Conservation (phyloP, 2,888 invertebrate genomes). For the Neoscelio sp. region DNA sequence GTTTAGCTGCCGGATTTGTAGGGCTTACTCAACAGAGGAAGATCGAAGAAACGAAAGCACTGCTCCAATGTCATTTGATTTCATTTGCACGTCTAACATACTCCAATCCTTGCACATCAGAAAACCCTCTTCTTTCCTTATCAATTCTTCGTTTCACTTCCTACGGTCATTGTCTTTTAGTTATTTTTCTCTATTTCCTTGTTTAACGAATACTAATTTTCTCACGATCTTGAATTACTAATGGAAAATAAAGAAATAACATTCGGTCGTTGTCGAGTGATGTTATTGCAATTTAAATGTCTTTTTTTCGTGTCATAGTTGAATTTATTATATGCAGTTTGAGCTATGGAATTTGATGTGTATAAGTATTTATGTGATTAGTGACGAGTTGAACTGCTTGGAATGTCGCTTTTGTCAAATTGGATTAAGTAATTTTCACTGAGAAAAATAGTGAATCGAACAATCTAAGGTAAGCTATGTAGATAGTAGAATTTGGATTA, state of each 20-base stretch:
- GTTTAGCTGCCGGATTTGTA: constrained; percentile 67
- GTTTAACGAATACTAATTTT: constrained; percentile 5
- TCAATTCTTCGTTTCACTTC: constrained; percentile 11
- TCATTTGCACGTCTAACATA: constrained; percentile 63
- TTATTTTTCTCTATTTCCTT: constrained; percentile 30
- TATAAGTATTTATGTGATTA: constrained; percentile 42
- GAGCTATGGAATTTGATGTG: constrained; percentile 29
- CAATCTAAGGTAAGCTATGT: no score
- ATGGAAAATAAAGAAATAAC: constrained; percentile 45
- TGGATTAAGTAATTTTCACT: constrained; percentile 34
- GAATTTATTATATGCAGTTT: constrained; percentile 35
- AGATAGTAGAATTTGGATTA: no score
- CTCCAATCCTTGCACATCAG: no score
- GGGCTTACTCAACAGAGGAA: constrained; percentile 61
- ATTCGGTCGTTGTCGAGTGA: constrained; percentile 72
- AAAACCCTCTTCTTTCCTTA: neutral
- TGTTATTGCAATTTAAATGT: constrained; percentile 74
- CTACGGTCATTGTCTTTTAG: constrained; percentile 17
- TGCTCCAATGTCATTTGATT: constrained; percentile 40
- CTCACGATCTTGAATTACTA: constrained; percentile 17
- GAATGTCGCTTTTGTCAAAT: constrained; percentile 49
- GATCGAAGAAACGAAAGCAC: constrained; percentile 59
- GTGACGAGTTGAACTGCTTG: constrained; percentile 43
- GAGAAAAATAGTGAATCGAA: no score
- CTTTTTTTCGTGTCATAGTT: constrained; percentile 69